phyloP scores from a whole-genome alignment of 2,888 invertebrate species.

The Plagodis pulveraria region DNA sequence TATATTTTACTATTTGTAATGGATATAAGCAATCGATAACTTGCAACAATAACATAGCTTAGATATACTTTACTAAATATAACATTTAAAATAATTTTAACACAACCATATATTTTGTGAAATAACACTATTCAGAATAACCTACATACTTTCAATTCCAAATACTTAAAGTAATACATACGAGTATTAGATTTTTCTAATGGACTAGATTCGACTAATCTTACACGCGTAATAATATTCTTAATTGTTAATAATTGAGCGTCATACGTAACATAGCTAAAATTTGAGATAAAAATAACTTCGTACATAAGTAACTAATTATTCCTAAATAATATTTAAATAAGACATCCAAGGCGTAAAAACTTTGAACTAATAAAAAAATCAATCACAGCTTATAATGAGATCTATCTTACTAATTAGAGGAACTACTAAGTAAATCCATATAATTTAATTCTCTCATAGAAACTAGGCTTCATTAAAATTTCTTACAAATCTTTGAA shows the following conservation, averaged over 20 bases:
- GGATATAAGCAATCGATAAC: constrained; percentile 34
- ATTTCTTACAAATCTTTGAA: constrained; percentile 34
- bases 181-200: constrained; percentile 56
- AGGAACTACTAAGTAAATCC: constrained; percentile 39
- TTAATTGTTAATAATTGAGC: constrained; percentile 73
- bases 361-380: constrained; percentile 30
- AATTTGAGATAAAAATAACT: constrained; percentile 41
- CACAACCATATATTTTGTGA: constrained; percentile 58
- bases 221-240: constrained; percentile 40
- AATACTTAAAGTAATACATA: constrained; percentile 32
- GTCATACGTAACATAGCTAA: constrained; percentile 59
- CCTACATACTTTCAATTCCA: constrained; percentile 48
- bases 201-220: constrained; percentile 62
- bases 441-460: constrained; percentile 38
- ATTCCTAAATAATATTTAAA: constrained; percentile 35
- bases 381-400: constrained; percentile 33
- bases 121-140: constrained; percentile 41
- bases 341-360: constrained; percentile 40
- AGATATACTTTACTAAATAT: constrained; percentile 31
- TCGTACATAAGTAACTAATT: constrained; percentile 34
- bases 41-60: constrained; percentile 50
- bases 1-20: constrained; percentile 24
- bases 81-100: constrained; percentile 44
- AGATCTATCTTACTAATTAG: constrained; percentile 32
- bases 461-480: constrained; percentile 35